These are phyloP conservation scores for Phalacrocorax brasilianus DNA, from an alignment of 2,113 vertebrate species.

Conservation along the genomic window DNA sequence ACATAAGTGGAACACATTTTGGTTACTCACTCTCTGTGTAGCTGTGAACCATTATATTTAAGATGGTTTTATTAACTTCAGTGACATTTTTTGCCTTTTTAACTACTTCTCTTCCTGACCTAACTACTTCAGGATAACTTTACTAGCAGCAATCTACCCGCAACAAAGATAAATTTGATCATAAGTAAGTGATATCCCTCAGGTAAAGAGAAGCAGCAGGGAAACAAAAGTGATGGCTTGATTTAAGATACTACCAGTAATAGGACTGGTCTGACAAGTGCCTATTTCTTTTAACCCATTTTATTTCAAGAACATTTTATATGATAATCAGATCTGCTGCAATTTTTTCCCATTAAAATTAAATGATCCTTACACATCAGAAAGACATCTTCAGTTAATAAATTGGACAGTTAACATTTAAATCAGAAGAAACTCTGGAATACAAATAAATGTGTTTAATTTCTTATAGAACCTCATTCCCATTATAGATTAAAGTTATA, in stretches of 20 bases:
- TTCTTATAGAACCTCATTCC: not conserved
- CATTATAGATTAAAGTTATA: not conserved
- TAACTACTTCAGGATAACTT: not conserved
- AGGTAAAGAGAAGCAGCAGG: not conserved
- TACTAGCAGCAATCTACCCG: not conserved
- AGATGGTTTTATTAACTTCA: not conserved
- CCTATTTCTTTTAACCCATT: not conserved
- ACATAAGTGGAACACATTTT: not conserved
- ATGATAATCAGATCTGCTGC: constrained; percentile 3
- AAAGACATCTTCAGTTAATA: not conserved
- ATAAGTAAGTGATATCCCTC: not conserved
- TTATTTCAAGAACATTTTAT: constrained; percentile 18
- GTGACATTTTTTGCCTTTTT: not conserved
- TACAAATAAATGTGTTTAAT: not conserved
- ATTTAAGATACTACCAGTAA: not conserved
- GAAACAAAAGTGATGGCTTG: not conserved
- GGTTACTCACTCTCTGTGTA: not conserved
- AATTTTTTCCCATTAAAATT: not conserved
- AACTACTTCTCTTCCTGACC: not conserved
- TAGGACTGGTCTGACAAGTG: not conserved
- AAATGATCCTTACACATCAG: not conserved
- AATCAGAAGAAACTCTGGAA: not conserved
- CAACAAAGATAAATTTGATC: not conserved
- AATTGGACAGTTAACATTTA: not conserved
- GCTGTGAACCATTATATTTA: not conserved